Evolutionary conservation across 2,797 vertebrate genomes (phyloP).

Genomic region (Bovichtus variegatus): DNA sequence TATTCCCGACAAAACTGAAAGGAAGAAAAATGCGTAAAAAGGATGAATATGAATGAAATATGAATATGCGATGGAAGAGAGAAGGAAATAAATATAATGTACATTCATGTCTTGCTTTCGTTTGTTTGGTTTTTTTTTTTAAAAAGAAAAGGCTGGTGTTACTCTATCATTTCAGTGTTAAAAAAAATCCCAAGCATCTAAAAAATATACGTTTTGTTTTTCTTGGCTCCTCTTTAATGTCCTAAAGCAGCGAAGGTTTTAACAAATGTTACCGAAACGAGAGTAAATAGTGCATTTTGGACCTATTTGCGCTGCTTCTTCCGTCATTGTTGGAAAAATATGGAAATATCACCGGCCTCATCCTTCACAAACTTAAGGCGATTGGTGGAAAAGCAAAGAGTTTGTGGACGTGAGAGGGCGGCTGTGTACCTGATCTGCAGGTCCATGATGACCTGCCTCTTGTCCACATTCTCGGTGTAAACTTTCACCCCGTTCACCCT

Average conservation of each 20-base stretch:
- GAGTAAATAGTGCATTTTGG: background rate
- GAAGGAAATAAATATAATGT: background rate
- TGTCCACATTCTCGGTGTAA: conserved; percentile 98
- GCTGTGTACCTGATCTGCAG: conserved; percentile 95
- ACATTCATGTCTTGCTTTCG: background rate
- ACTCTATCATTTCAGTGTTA: background rate
- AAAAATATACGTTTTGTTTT: background rate
- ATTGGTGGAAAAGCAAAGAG: too few species aligned
- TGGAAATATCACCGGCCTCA: too few species aligned
- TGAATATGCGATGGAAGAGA: background rate
- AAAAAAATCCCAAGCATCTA: background rate
- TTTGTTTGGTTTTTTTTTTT: too few species aligned
- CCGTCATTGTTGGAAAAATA: too few species aligned
- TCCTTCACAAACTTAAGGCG: too few species aligned
- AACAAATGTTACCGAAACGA: background rate
- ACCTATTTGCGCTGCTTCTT: too few species aligned
- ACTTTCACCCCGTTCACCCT: conserved; percentile 97
- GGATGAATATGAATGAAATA: too few species aligned
- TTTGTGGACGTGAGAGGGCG: too few species aligned
- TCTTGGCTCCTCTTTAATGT: background rate
- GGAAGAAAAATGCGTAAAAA: background rate
- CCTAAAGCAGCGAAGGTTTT: background rate
- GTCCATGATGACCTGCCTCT: conserved; percentile 97
- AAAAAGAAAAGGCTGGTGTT: background rate
- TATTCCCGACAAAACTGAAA: conserved; percentile 95